These are phyloP conservation scores for Callinectes sapidus DNA, from an alignment of 2,888 invertebrate species.

Conservation along the genomic window DNA sequence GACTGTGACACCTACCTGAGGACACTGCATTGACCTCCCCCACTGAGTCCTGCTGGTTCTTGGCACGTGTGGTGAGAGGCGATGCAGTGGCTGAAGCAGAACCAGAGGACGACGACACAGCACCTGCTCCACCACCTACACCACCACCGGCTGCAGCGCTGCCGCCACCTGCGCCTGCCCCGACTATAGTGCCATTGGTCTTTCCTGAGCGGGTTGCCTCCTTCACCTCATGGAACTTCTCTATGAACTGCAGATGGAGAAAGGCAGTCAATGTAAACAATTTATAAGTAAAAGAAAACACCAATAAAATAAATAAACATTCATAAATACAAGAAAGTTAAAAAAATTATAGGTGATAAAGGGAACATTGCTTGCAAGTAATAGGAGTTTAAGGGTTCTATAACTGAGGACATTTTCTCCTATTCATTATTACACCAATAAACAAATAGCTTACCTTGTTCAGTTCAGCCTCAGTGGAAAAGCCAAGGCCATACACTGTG, in stretches of 20 bases:
- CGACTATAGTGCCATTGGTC: conserved; percentile 68
- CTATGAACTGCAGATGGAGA: conserved; percentile 85
- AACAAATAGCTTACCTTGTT: conserved; percentile 83
- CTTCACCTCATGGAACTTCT: conserved; percentile 98
- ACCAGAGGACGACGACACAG: conserved; percentile 57
- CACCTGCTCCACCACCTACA: conserved; percentile 45
- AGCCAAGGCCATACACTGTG: conserved; percentile 74
- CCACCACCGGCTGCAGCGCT: conserved; percentile 34
- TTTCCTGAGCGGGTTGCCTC: conserved; percentile 85
- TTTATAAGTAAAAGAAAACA: background rate
- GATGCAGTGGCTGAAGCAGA: conserved; percentile 84
- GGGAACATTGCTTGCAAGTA: no score
- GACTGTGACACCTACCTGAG: conserved; percentile 42
- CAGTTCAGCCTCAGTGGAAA: conserved; percentile 88
- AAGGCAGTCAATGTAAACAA: background rate
- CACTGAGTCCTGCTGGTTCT: conserved; percentile 55
- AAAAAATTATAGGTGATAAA: no score
- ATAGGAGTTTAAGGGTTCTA: no score
- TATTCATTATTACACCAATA: background rate
- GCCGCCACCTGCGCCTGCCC: conserved; percentile 57
- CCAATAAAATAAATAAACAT: no score
- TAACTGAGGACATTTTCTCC: no score
- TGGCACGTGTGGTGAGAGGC: conserved; percentile 84
- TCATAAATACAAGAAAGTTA: no score
- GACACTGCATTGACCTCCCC: conserved; percentile 60